Percentiles rank a stretch among this genome's conserved stretches.
phyloP scores from a whole-genome alignment of 2,888 invertebrate genomes.

The Stramonita haemastoma region DNA sequence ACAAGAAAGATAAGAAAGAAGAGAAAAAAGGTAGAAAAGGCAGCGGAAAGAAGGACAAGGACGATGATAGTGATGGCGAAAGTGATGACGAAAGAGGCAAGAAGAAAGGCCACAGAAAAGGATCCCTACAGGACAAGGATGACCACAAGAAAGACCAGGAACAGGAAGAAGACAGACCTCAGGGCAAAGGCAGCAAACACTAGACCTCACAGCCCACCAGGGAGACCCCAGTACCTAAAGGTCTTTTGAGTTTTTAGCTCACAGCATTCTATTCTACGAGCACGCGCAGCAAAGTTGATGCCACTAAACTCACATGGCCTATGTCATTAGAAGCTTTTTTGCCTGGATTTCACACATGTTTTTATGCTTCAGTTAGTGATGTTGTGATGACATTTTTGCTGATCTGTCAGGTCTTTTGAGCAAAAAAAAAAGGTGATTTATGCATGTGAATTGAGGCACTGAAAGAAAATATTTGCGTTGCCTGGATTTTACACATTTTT shows the following conservation, averaged over 20 bases:
- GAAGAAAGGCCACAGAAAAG: conserved; percentile 19
- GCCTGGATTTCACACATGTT: not conserved
- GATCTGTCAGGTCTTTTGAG: no score
- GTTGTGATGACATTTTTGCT: no score
- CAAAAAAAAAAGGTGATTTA: no score
- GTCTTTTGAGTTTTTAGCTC: not conserved
- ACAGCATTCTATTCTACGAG: not conserved
- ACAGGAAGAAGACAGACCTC: not conserved
- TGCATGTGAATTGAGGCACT: no score
- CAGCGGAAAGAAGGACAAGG: not conserved
- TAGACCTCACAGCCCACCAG: not conserved
- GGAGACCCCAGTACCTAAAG: not conserved
- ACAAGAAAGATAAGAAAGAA: not conserved
- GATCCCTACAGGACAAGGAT: no score
- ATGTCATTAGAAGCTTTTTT: not conserved
- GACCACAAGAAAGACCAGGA: not conserved
- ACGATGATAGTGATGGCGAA: not conserved
- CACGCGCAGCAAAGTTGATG: not conserved
- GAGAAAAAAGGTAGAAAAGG: not conserved
- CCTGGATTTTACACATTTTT: no score
- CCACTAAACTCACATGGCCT: not conserved
- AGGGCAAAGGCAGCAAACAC: not conserved
- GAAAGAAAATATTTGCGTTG: no score
- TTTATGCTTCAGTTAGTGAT: not conserved
- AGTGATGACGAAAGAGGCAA: not conserved